Conservation (phyloP, 2,113 vertebrate genomes). For the Hyperopisus bebe region DNA sequence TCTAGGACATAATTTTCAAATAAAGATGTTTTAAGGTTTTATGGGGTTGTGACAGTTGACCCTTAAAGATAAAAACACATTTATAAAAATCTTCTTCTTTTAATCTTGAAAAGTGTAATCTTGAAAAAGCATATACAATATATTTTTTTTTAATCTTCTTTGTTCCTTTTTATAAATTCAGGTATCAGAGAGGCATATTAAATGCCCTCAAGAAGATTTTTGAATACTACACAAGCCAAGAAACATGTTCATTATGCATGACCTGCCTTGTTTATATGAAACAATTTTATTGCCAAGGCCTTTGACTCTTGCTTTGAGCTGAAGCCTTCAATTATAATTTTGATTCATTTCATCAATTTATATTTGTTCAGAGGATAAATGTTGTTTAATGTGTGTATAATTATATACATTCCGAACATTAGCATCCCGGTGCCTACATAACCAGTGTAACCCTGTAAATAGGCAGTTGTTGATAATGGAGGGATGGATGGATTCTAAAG, state of each 20-base stretch:
- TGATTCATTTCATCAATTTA: not conserved
- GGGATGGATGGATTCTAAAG: not conserved
- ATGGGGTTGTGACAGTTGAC: not conserved
- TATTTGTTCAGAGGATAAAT: not conserved
- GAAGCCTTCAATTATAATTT: not conserved
- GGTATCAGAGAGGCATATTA: not conserved
- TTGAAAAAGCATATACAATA: not conserved
- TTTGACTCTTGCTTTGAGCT: not conserved
- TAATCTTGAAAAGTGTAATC: not conserved
- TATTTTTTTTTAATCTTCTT: not conserved
- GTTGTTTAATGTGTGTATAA: not conserved
- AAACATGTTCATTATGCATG: not conserved
- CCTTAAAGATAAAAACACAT: not conserved
- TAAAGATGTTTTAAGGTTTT: not conserved
- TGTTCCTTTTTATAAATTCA: not conserved
- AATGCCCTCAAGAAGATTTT: not conserved
- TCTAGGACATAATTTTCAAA: not conserved
- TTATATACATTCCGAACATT: not conserved
- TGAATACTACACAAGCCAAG: not conserved
- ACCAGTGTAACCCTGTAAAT: not conserved
- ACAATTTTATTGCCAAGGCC: not conserved
- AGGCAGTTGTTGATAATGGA: not conserved
- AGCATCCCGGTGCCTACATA: not conserved
- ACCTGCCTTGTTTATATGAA: not conserved
- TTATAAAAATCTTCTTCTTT: not conserved